Conservation (phyloP, 2,113 vertebrate genomes). For the Ammospiza caudacuta region DNA sequence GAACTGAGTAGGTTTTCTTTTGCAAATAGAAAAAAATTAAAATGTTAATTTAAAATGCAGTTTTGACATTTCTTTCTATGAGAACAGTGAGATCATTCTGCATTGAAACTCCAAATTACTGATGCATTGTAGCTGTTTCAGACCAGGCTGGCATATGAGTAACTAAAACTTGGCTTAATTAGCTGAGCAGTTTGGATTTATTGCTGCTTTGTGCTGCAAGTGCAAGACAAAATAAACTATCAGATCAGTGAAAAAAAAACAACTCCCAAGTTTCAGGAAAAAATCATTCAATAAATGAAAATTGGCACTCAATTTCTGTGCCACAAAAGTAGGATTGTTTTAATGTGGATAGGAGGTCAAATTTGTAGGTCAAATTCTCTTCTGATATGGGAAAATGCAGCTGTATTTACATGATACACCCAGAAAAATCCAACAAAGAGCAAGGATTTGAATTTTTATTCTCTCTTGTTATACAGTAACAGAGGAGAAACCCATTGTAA, state of each 20-base stretch:
- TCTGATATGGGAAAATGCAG: slow-evolving; percentile 2
- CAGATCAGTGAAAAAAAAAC: neutral
- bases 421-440: neutral
- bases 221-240: neutral
- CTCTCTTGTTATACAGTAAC: neutral
- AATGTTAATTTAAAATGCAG: neutral
- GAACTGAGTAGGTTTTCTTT: neutral
- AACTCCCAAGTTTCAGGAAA: neutral
- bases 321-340: neutral
- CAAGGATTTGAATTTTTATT: neutral
- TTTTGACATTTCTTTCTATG: neutral
- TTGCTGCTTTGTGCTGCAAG: slow-evolving; percentile 9
- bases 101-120: neutral
- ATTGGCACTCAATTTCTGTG: neutral
- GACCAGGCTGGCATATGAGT: neutral
- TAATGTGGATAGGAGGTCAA: neutral
- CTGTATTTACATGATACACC: neutral
- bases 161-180: neutral
- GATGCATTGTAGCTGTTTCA: neutral
- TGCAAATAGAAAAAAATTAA: neutral
- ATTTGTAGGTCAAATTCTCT: neutral
- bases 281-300: neutral
- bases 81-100: neutral
- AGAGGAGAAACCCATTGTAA: neutral
- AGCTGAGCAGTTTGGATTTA: slow-evolving; percentile 31